A percentile compares a stretch with the other conserved stretches of the same genome.
Conservation (phyloP, 35 echinoderm and acorn worm species). For the Lytechinus variegatus region DNA sequence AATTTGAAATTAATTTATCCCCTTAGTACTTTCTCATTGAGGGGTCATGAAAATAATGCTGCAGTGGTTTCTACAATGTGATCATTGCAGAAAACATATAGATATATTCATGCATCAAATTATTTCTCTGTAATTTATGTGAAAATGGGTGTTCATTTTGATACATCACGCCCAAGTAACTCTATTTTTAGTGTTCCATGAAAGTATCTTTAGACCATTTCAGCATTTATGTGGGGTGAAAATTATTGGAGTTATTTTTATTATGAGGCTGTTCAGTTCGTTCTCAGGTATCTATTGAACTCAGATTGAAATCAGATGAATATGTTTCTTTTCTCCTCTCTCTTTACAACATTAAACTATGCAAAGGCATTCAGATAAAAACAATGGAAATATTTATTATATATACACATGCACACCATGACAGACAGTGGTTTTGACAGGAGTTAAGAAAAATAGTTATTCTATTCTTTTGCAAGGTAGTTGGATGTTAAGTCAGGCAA, state of each 20-base stretch:
- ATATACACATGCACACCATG: neutral
- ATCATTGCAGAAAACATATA: neutral
- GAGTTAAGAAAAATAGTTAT: too few species aligned
- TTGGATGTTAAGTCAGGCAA: too few species aligned
- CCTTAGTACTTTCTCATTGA: neutral
- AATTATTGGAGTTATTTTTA: neutral
- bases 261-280: neutral
- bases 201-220: neutral
- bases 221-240: neutral
- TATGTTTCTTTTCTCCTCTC: neutral
- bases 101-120: neutral
- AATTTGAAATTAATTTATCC: neutral
- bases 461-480: too few species aligned
- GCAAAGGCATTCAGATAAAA: neutral
- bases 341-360: neutral
- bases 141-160: neutral
- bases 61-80: neutral
- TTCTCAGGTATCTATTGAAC: neutral
- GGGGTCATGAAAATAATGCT: neutral
- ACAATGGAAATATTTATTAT: neutral
- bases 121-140: neutral
- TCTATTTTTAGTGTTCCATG: neutral
- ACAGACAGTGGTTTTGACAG: too few species aligned
- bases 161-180: neutral
- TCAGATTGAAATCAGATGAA: neutral